Percentiles rank a stretch among this genome's conserved stretches.
phyloP scores from a whole-genome alignment of 2,888 invertebrate genomes.

The Caenorhabditis sp. region DNA sequence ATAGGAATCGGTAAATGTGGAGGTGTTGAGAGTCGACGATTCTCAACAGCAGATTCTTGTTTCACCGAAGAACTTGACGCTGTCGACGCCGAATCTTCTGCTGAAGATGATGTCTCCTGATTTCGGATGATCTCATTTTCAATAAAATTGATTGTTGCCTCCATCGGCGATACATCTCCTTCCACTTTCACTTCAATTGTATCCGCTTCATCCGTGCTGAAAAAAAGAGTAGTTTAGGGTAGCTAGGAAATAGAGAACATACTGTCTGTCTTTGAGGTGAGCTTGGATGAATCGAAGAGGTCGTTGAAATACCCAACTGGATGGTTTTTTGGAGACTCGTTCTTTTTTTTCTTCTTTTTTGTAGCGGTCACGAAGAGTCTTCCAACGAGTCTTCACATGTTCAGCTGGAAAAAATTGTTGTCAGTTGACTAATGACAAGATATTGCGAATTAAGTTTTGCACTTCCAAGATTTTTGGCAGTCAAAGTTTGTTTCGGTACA shows the following conservation, averaged over 20 bases:
- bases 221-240: conserved; percentile 4
- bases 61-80: conserved; percentile 18
- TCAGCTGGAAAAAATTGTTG: conserved; percentile 32
- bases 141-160: conserved; percentile 47
- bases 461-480: too few relatives aligned
- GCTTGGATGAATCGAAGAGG: conserved; percentile 51
- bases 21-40: conserved; percentile 9
- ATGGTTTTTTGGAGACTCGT: conserved; percentile 36
- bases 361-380: conserved; percentile 63
- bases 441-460: too few relatives aligned
- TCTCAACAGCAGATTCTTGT: neutral
- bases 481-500: too few relatives aligned
- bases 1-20: conserved; percentile 17
- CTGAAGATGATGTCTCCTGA: conserved; percentile 35
- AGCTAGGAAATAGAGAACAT: neutral
- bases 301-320: conserved; percentile 49
- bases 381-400: conserved; percentile 64
- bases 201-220: conserved; percentile 35
- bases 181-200: conserved; percentile 16
- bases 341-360: conserved; percentile 63
- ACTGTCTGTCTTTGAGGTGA: conserved; percentile 43
- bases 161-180: conserved; percentile 48
- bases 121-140: conserved; percentile 46
- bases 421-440: too few relatives aligned
- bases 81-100: conserved; percentile 28